Percentiles rank a stretch among this genome's conserved stretches.
Conservation (phyloP, 2,797 vertebrate genomes). For the Tapera naevia region DNA sequence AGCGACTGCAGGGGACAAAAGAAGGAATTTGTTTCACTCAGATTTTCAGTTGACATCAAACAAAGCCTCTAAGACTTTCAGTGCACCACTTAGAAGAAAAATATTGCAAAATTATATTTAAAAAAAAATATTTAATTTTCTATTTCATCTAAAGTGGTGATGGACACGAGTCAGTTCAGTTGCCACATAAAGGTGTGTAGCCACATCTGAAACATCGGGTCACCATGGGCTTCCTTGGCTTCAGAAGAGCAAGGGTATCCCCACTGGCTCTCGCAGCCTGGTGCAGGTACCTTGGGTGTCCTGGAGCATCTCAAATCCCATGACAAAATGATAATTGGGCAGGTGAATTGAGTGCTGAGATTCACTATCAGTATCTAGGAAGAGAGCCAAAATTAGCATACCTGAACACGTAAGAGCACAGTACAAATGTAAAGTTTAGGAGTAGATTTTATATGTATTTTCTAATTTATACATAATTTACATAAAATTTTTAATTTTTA, state of each 20-base stretch:
- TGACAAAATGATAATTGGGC: neutral
- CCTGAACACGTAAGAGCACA: neutral
- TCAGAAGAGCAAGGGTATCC: neutral
- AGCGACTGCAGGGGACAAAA: neutral
- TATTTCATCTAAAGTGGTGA: neutral
- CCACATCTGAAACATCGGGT: rapidly evolving
- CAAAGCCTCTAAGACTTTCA: neutral
- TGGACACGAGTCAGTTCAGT: neutral
- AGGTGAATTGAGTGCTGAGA: neutral
- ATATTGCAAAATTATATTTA: neutral
- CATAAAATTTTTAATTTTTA: neutral
- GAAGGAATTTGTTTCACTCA: neutral
- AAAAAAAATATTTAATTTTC: neutral
- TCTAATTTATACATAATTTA: neutral
- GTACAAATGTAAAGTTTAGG: neutral
- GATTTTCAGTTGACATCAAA: neutral
- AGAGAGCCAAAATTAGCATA: rapidly evolving
- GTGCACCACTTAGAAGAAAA: neutral
- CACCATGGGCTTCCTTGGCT: neutral
- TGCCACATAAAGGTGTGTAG: neutral
- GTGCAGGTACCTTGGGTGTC: neutral
- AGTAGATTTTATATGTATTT: neutral
- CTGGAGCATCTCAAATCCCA: neutral
- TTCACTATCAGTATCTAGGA: neutral
- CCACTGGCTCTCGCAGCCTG: neutral